Conservation (phyloP, 1,140 invertebrate genomes). For the Drosophila bipectinata region DNA sequence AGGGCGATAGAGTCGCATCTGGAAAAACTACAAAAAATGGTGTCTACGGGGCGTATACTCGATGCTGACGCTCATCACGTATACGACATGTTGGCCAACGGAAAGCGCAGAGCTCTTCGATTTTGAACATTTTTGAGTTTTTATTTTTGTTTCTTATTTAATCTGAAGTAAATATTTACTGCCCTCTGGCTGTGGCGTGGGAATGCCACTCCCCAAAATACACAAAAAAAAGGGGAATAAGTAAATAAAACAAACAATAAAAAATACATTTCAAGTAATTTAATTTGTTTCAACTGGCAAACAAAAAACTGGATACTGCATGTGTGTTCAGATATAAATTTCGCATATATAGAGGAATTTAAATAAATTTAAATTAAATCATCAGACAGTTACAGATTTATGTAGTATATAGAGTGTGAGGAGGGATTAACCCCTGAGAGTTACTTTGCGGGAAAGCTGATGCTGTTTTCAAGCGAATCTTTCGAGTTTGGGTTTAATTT, state of each 20-base stretch:
- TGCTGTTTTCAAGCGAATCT: background rate
- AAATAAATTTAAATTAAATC: slow-evolving; percentile 62
- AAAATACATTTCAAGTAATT: slow-evolving; percentile 59
- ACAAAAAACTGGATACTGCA: slow-evolving; percentile 27
- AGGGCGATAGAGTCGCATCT: slow-evolving; percentile 13
- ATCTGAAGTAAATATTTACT: slow-evolving; percentile 68
- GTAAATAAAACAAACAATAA: slow-evolving; percentile 52
- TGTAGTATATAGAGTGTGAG: background rate
- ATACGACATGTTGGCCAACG: slow-evolving; percentile 33
- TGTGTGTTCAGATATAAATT: background rate
- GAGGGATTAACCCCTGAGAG: slow-evolving; percentile 35
- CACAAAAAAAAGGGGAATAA: slow-evolving; percentile 23
- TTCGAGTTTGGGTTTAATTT: background rate
- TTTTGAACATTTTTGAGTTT: slow-evolving; percentile 13
- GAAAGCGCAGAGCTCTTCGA: slow-evolving; percentile 3
- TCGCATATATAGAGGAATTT: slow-evolving; percentile 17
- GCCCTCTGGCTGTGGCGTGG: slow-evolving; percentile 52
- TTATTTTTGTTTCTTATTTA: slow-evolving; percentile 20
- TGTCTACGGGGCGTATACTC: slow-evolving; percentile 40
- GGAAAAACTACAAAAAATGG: slow-evolving; percentile 44
- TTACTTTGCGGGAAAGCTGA: background rate
- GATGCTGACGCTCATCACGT: slow-evolving; percentile 30
- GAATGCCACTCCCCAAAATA: slow-evolving; percentile 65
- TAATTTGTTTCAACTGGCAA: slow-evolving; percentile 70
- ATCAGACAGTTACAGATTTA: slow-evolving; percentile 65